Percentiles rank a stretch among this genome's conserved stretches.
Conservation (phyloP, 1,140 invertebrate species). For the Cardiocondyla obscurior region DNA sequence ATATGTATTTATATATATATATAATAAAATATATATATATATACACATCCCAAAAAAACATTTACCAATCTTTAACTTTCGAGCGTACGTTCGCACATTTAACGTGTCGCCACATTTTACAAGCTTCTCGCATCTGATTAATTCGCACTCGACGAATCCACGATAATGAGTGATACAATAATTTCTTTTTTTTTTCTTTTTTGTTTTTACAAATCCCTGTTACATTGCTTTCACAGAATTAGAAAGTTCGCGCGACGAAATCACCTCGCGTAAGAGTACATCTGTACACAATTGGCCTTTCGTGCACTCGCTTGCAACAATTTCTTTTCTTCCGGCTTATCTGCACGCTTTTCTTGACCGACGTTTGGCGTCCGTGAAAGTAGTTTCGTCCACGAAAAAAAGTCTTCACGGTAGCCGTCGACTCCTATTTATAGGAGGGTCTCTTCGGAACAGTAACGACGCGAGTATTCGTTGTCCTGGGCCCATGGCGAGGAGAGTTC, state of each 20-base stretch:
- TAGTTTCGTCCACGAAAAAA: neutral
- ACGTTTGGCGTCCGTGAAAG: neutral
- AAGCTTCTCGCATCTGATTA: neutral
- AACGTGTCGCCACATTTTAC: neutral
- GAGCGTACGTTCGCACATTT: neutral
- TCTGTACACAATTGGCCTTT: neutral
- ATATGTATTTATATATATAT: neutral
- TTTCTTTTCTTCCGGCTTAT: neutral
- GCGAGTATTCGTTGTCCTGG: constrained; percentile 56
- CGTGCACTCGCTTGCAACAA: neutral
- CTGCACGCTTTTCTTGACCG: neutral
- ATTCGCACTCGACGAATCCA: neutral
- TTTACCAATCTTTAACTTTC: neutral
- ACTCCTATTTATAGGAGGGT: constrained; percentile 68
- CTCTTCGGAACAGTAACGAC: constrained; percentile 69
- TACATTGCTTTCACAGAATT: neutral
- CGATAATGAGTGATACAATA: neutral
- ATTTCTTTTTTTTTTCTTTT: too few relatives aligned
- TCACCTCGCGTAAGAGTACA: neutral
- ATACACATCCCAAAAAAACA: neutral
- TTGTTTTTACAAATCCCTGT: neutral
- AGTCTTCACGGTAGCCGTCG: neutral
- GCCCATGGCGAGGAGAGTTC: constrained; percentile 66
- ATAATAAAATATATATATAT: neutral
- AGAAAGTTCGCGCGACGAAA: neutral